Percentiles rank a stretch among this genome's conserved stretches.
These are phyloP conservation scores for Drosophila ohnishii DNA, from an alignment of 1,140 invertebrate genomes.

Conservation along the genomic window DNA sequence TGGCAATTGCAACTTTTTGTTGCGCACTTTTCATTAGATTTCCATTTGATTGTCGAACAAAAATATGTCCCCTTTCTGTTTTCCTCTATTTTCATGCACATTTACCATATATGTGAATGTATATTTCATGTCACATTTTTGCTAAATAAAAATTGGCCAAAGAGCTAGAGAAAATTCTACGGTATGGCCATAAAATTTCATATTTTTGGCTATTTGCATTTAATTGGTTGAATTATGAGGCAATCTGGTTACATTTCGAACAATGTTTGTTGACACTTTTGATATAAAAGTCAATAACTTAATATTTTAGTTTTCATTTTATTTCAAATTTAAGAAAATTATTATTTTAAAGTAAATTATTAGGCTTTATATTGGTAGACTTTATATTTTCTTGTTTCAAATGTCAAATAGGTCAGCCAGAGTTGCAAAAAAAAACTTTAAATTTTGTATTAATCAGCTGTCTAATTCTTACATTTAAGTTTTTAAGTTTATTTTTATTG, in stretches of 20 bases:
- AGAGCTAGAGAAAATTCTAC: conserved; percentile 17
- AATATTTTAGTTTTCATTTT: not conserved
- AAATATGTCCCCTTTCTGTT: conserved; percentile 4
- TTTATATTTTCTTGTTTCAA: not conserved
- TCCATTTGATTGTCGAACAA: conserved; percentile 25
- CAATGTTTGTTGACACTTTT: not conserved
- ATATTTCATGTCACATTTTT: conserved; percentile 23
- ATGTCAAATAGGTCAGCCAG: rapidly evolving
- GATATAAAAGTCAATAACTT: not conserved
- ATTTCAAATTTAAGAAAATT: not conserved
- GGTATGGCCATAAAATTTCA: conserved; percentile 10
- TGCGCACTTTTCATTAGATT: conserved; percentile 32
- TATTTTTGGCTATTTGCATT: conserved; percentile 36
- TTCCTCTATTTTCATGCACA: conserved; percentile 1
- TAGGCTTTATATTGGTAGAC: not conserved
- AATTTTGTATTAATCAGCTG: not conserved
- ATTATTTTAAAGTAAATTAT: not conserved
- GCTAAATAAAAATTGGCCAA: conserved; percentile 9
- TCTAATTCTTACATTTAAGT: not conserved
- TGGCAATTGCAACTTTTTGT: conserved; percentile 18
- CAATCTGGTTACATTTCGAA: not conserved
- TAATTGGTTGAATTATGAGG: conserved; percentile 33
- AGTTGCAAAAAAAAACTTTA: no score
- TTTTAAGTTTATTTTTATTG: not conserved
- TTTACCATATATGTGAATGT: conserved; percentile 5